Base-by-base conservation (phyloP, 2,113 vertebrate species). In the Monopterus albus region DNA sequence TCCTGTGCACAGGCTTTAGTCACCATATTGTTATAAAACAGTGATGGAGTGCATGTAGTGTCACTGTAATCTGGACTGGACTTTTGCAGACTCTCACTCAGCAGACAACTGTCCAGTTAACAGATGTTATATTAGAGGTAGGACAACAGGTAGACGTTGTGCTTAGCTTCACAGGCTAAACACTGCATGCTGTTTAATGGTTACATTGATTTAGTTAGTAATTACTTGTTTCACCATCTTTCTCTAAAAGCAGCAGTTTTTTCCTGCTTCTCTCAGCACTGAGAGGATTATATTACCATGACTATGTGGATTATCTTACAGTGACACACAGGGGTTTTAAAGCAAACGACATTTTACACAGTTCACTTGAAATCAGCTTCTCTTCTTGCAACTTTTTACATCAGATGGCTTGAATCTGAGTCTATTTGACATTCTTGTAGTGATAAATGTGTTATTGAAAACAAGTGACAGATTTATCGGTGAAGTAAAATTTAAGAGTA, bases 401-500 rank as follows among this genome's bases (percentile, higher is more conserved):
- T 55, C 25, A 51, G 36, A 20, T 52, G 43, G 45, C 49, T 40
- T 59, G 33, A 59, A 57, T 58, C 10, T n/a, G 26, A 50, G 23
- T 15, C 38, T 58, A 62, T 50, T 60, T 11, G 47, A 59, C 31
- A 33, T 70, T 73, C 13, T 60, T 50, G 52, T 7, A 1, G 21
- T 21, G 21, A 3, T 55, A 72, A 72, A 29, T 38, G n/a, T 39
- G 20, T 20, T 31, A 46, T 53, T 23, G 18, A 67, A 73, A 63
- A 33, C 20, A 70, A 68, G 38, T n/a, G 25, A 25, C 21, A 56
- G 36, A 81, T 77, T 65, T 66, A 79, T 20, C 26, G 60, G 7
- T 72, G 23, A 71, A 68, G 40, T 47, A 9, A 75, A 68, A 70
- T 77, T 85, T 69, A 33, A 69, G 66, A 66, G 60, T 45, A 75